Conservation (phyloP, 1,140 invertebrate genomes). For the Drosophila guanche region DNA sequence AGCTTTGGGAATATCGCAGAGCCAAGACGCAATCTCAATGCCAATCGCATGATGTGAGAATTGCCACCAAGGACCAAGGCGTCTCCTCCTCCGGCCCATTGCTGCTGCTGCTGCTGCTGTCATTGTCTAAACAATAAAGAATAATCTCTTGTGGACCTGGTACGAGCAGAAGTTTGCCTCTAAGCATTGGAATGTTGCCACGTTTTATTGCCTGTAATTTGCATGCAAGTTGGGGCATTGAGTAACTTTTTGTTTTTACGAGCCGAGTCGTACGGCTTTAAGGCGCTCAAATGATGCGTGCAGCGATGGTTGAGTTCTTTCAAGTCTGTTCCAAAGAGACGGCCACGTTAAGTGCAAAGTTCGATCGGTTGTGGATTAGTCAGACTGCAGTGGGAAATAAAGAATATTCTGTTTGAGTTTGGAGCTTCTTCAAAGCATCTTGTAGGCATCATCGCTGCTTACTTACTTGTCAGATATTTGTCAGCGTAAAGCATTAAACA, state of each 20-base stretch:
- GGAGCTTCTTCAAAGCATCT: no score
- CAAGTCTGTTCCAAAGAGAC: neutral
- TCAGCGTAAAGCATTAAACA: no score
- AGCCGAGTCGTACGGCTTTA: conserved; percentile 37
- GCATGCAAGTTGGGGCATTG: conserved; percentile 73
- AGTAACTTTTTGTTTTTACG: conserved; percentile 70
- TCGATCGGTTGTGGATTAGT: neutral
- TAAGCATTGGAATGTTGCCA: conserved; percentile 62
- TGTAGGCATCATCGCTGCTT: no score
- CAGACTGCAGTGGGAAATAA: neutral
- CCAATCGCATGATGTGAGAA: conserved; percentile 81
- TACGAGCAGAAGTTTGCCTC: conserved; percentile 55
- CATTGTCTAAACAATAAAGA: conserved; percentile 77
- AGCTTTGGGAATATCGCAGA: conserved; percentile 72
- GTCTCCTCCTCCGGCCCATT: conserved; percentile 10
- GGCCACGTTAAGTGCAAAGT: conserved; percentile 37
- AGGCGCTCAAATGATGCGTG: conserved; percentile 66
- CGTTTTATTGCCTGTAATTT: conserved; percentile 80
- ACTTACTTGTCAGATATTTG: no score
- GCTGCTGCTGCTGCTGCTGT: conserved; percentile 6
- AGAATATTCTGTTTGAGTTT: no score
- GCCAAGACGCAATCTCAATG: conserved; percentile 66
- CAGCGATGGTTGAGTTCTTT: conserved; percentile 40
- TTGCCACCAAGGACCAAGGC: conserved; percentile 63
- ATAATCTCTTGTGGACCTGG: conserved; percentile 67